Evolutionary conservation across 2,113 vertebrate genomes (phyloP), one percentile per base, ranked within the genome.

Genomic region (Etheostoma spectabile): DNA sequence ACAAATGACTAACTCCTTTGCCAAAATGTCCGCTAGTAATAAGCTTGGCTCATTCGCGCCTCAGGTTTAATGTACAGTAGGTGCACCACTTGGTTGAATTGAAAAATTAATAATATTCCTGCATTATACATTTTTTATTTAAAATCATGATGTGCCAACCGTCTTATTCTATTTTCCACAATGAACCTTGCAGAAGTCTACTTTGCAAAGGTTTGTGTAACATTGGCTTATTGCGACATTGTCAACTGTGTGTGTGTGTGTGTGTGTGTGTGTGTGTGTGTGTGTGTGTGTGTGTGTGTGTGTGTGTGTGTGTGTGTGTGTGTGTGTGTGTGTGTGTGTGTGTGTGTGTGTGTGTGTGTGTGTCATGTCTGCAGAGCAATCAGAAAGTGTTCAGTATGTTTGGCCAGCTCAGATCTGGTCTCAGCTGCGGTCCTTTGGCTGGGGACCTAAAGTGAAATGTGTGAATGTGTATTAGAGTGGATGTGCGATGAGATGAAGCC

Each of bases 401-500:
- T 24, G 24, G 27, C 13, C 21, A 10, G 51, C 15, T 27, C 7
- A 11, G 18, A 18, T 75, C 60, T 27, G 1, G 38, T 30, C 55
- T 49, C 64, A 64, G 79, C 75, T 57, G 49, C 24, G 16, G 30
- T 51, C 51, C 51, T 82, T 48, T 75, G 60, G 66, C 55, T 61
- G 19, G 15, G n/a, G 55, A 21, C 70, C 27, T 19, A 1, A 60
- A 74, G 61, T 73, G 22, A 86, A 82, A 60, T 6, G 45, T 33
- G 14, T 49, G 68, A 63, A 33, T 70, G 77, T 65, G 83, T n/a
- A 51, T 73, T 68, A 14, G 62, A 65, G 69, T 52, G 69, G 67
- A 86, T 79, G 63, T 35, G 67, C 19, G 1, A n/a, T n/a, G 21
- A 86, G 79, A 87, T 86, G 61, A 75, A 87, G 85, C 80, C 77